Percentiles rank a stretch among this genome's conserved stretches.
Conservation (phyloP, 2,888 invertebrate genomes). For the Gonocerus acuteangulatus region DNA sequence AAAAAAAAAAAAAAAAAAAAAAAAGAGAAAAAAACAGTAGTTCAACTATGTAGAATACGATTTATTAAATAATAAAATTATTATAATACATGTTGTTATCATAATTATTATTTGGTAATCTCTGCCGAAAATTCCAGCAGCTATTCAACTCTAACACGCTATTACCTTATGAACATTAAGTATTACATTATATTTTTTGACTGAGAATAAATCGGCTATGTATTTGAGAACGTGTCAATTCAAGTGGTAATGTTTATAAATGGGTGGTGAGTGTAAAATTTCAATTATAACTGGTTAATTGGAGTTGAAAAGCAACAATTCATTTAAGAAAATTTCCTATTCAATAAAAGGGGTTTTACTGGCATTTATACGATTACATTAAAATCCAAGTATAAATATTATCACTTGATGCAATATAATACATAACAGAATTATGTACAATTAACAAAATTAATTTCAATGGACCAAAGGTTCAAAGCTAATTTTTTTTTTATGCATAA, state of each 20-base stretch:
- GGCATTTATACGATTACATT: slow-evolving; percentile 6
- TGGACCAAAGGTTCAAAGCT: slow-evolving; percentile 18
- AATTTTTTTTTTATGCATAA: slow-evolving; percentile 8
- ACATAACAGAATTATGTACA: slow-evolving; percentile 22
- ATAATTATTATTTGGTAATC: slow-evolving; percentile 28
- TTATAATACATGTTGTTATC: slow-evolving; percentile 29
- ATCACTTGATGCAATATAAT: slow-evolving; percentile 18
- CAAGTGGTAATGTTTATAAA: slow-evolving; percentile 27
- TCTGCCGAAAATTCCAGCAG: slow-evolving; percentile 27
- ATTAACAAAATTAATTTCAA: slow-evolving; percentile 21
- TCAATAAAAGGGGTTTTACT: slow-evolving; percentile 13
- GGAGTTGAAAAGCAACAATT: slow-evolving; percentile 12
- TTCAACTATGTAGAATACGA: slow-evolving; percentile 27
- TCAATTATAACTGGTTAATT: not conserved
- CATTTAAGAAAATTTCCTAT: not conserved
- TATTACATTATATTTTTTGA: slow-evolving; percentile 27
- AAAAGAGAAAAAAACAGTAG: slow-evolving; percentile 4
- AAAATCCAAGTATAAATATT: slow-evolving; percentile 21
- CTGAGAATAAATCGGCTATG: slow-evolving; percentile 23
- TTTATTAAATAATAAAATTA: slow-evolving; percentile 31
- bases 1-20: no score
- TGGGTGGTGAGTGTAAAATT: not conserved
- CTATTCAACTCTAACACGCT: slow-evolving; percentile 29
- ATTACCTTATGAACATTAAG: slow-evolving; percentile 25
- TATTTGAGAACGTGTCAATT: slow-evolving; percentile 15